phyloP scores from a whole-genome alignment of 2,797 vertebrate species.

The Microctenopoma steveboyesi region DNA sequence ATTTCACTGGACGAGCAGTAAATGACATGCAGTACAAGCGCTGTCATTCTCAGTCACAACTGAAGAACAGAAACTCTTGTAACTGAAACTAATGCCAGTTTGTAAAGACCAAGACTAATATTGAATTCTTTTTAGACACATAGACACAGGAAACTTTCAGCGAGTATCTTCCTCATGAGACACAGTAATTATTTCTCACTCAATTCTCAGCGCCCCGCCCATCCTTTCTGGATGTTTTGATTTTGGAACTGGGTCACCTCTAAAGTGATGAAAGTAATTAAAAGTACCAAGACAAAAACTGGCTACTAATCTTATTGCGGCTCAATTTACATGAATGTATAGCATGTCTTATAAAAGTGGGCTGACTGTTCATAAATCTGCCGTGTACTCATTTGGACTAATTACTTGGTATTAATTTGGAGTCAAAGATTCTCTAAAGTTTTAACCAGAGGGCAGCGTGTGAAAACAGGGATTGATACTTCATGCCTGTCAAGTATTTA shows the following conservation, averaged over 20 bases:
- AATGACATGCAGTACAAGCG: not conserved
- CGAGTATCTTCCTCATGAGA: conserved; percentile 27
- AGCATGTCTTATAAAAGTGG: not conserved
- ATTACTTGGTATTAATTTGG: conserved; percentile 10
- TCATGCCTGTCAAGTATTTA: not conserved
- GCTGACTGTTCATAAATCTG: conserved; percentile 17
- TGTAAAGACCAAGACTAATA: conserved; percentile 3
- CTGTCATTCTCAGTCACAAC: conserved; percentile 8
- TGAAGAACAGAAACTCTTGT: not conserved
- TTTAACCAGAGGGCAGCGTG: conserved; percentile 13
- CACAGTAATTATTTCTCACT: conserved; percentile 32
- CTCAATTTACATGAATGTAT: conserved; percentile 14
- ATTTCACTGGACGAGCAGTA: conserved; percentile 16
- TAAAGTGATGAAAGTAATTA: conserved; percentile 48
- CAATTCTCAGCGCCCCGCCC: conserved; percentile 14
- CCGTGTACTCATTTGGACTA: conserved; percentile 15
- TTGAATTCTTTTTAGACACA: conserved; percentile 7
- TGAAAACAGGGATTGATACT: not conserved
- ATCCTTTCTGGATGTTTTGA: conserved; percentile 33
- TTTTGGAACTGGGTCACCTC: conserved; percentile 49
- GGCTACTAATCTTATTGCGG: conserved; percentile 6
- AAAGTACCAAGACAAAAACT: conserved; percentile 15
- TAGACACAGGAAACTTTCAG: conserved; percentile 9
- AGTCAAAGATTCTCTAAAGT: conserved; percentile 3
- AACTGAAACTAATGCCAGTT: not conserved